Conservation (phyloP, 2,113 vertebrate genomes). For the Chaetops frenatus region DNA sequence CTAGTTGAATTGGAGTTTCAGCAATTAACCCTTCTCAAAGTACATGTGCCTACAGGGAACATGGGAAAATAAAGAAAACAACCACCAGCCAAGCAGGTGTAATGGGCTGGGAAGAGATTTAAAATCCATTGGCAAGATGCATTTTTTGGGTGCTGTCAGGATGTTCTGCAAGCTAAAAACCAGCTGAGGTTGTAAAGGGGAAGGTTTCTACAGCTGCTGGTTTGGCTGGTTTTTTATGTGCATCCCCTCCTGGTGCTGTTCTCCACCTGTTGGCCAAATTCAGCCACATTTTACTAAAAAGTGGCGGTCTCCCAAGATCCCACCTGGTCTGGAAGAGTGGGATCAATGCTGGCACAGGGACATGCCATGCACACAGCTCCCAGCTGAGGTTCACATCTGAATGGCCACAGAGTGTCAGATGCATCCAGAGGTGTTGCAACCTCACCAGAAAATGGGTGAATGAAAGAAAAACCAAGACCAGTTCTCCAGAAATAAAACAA, state of each 20-base stretch:
- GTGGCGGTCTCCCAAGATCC: neutral
- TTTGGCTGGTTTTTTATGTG: neutral
- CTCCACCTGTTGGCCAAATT: neutral
- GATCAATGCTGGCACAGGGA: neutral
- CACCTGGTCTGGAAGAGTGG: neutral
- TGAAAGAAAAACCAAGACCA: neutral
- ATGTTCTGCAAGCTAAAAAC: neutral
- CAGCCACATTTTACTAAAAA: accelerated
- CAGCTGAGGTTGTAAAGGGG: neutral
- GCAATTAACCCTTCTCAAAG: neutral
- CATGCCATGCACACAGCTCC: neutral
- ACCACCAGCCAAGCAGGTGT: neutral
- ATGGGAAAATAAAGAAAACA: neutral
- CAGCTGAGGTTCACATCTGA: accelerated
- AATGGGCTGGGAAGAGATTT: neutral
- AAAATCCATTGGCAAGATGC: neutral
- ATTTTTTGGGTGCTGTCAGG: neutral
- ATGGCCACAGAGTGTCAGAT: accelerated
- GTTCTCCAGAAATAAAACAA: neutral
- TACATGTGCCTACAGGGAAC: neutral
- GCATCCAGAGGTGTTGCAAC: neutral
- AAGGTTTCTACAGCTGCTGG: neutral
- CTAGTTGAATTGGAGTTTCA: neutral
- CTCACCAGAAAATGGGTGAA: accelerated
- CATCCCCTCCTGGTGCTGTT: neutral